These are phyloP conservation scores for Tachypleus tridentatus DNA, from an alignment of 1,140 invertebrate genomes.

Conservation along the genomic window DNA sequence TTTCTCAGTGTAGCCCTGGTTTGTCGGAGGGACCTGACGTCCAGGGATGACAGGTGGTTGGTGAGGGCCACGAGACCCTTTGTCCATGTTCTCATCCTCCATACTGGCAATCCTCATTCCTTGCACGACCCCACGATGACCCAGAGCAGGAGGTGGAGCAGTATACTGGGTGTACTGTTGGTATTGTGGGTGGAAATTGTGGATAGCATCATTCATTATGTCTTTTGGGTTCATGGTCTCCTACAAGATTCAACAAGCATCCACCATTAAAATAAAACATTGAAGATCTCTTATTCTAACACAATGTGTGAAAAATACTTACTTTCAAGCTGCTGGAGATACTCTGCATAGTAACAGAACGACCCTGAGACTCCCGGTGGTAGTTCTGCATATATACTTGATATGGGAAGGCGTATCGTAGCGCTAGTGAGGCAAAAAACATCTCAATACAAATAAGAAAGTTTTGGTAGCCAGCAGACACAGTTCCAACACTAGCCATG, in stretches of 20 bases:
- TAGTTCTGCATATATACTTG: constrained; percentile 43
- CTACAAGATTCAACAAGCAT: constrained; percentile 34
- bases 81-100: constrained; percentile 8
- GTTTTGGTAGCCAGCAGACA: constrained; percentile 98
- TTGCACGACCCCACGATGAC: constrained; percentile 13
- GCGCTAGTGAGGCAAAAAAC: constrained; percentile 89
- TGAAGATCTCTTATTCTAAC: too few relatives aligned
- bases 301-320: constrained; percentile 34
- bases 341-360: constrained; percentile 96
- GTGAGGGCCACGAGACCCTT: constrained; percentile 1
- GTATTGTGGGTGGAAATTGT: constrained; percentile 99
- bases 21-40: constrained; percentile 12
- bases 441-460: constrained; percentile 99
- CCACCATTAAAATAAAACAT: too few relatives aligned
- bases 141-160: constrained; percentile 50
- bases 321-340: constrained; percentile 97
- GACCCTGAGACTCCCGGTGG: constrained; percentile 61
- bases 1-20: constrained; percentile 74
- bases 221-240: constrained; percentile 99
- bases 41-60: neutral
- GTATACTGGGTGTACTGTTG: constrained; percentile 97
- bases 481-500: constrained; percentile 73
- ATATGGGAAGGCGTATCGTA: constrained; percentile 89
- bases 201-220: constrained; percentile 99
- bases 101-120: constrained; percentile 10